Evolutionary conservation across 2,113 vertebrate species (phyloP).

Genomic region (Pardalotus punctatus): DNA sequence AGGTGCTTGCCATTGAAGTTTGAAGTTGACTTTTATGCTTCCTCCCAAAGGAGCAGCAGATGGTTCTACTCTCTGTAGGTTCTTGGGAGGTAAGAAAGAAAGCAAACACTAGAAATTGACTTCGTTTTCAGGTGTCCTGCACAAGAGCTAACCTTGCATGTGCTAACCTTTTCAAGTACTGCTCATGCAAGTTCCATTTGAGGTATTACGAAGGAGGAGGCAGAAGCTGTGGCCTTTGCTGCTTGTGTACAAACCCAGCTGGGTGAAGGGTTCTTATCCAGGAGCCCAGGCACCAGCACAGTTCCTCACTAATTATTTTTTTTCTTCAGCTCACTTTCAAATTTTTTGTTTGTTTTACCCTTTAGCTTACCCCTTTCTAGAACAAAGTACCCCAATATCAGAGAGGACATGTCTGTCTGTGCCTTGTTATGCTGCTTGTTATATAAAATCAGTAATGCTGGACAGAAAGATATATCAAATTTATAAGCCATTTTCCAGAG

Average conservation of each 20-base stretch:
- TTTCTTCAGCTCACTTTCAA: background rate
- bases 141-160: background rate
- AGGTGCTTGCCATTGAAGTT: background rate
- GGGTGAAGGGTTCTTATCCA: background rate
- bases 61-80: background rate
- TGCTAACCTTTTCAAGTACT: background rate
- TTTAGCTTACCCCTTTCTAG: background rate
- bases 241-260: background rate
- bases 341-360: background rate
- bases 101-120: background rate
- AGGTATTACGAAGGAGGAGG: background rate
- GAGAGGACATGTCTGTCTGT: background rate
- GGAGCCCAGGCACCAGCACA: background rate
- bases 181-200: background rate
- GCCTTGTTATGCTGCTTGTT: background rate
- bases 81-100: background rate
- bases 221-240: background rate
- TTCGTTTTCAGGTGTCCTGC: background rate
- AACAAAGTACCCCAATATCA: background rate
- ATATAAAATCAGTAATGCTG: background rate
- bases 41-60: background rate
- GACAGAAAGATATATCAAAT: background rate
- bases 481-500: background rate
- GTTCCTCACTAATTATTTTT: background rate
- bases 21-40: background rate